Evolutionary conservation across 2,797 vertebrate genomes (phyloP).

Genomic region (Mormyrus proboscirostris): DNA sequence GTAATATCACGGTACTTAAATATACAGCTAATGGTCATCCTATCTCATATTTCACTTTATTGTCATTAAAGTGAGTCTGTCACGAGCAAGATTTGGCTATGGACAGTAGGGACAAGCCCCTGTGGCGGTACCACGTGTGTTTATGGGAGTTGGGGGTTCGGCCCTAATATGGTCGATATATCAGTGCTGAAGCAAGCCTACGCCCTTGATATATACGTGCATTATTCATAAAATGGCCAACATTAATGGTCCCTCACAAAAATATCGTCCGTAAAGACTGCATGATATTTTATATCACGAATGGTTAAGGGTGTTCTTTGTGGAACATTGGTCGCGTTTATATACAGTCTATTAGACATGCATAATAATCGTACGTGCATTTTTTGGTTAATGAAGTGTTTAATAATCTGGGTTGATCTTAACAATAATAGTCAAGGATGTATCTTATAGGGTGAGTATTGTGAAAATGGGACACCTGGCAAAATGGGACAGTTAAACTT

Average conservation of each 20-base stretch:
- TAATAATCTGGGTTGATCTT: not conserved
- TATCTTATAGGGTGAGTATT: not conserved
- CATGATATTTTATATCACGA: not conserved
- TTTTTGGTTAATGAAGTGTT: constrained; percentile 6
- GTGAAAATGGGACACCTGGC: not conserved
- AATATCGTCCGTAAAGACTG: not conserved
- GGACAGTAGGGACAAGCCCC: not conserved
- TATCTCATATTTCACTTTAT: not conserved
- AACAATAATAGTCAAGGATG: not conserved
- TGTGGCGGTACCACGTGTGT: not conserved
- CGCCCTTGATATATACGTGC: not conserved
- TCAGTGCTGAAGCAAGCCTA: not conserved
- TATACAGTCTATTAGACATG: not conserved
- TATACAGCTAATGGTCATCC: not conserved
- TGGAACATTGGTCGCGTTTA: not conserved
- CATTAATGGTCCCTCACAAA: not conserved
- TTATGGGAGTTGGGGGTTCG: not conserved
- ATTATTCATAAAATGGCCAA: not conserved
- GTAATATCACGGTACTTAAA: not conserved
- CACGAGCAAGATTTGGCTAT: not conserved
- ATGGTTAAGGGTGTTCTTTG: not conserved
- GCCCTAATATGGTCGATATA: not conserved
- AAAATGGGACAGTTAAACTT: not conserved
- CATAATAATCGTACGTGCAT: not conserved
- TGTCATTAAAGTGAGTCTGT: not conserved